Evolutionary conservation across 2,888 invertebrate genomes (phyloP), one percentile per base, ranked within the genome.

Genomic region (Boloria selene): DNA sequence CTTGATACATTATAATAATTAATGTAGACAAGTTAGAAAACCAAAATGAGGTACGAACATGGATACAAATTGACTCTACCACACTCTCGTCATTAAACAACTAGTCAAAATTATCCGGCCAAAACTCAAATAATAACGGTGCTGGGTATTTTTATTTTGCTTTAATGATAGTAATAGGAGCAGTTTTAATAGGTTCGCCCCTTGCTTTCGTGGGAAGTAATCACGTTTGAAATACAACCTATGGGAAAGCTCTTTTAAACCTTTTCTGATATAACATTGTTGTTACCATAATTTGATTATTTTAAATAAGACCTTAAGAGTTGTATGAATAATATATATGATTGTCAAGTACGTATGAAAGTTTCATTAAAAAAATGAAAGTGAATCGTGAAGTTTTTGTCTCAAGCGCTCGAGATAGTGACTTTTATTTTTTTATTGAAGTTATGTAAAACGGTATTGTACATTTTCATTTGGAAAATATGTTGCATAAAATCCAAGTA

Each of bases 111-210:
- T 85, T 85, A 87, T 82, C 82, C 77, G 77, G 79, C 82, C 79
- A 77, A 82, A 81, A 85, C 80, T 80, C 79, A 74, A 82, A 85
- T 88, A 86, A 88, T 86, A 79, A 85, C 77, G 75, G 81, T 77
- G 77, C 73, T 73, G 71, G 79, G 80, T 82, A 80, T 86, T 84
- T 83, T 87, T 85, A 84, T 87, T 87, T 86, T 81, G 74, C 77
- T 75, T 80, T 88, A 89, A 90, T 89, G 82, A 89, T 86, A 85
- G 85, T 82, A 78, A 85, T 86, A 80, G 80, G 80, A 82, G 74
- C 73, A 72, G 70, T 70, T 83, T 82, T 87, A 87, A 88, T 88
- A 86, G 80, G 79, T 76, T 80, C 69, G 72, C 78, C 80, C 76
- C 80, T 75, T 76, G 78, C 75, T 73, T 80, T 80, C 86, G 88